Percentiles rank a stretch among this genome's conserved stretches.
phyloP scores from a whole-genome alignment of 2,113 vertebrate genomes.

The Corythoichthys intestinalis region DNA sequence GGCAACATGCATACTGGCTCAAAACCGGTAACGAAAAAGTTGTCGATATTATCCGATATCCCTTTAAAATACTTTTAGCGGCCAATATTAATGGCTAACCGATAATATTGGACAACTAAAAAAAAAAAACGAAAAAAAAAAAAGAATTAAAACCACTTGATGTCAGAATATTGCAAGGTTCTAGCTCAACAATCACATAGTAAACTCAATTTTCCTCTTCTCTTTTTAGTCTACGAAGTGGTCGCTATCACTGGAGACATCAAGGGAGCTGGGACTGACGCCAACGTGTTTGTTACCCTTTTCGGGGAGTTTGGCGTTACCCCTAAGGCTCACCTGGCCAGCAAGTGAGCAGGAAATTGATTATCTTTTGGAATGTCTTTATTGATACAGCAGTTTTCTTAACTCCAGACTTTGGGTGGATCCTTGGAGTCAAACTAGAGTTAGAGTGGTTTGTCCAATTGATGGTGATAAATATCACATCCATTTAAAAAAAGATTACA shows the following conservation, averaged over 20 bases:
- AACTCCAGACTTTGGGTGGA: not conserved
- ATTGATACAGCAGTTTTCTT: not conserved
- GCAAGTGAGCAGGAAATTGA: constrained; percentile 83
- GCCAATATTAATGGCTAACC: too few relatives aligned
- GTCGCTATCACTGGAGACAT: constrained; percentile 90
- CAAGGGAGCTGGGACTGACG: constrained; percentile 89
- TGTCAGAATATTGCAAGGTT: too few relatives aligned
- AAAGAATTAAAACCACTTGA: too few relatives aligned
- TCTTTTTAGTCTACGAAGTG: constrained; percentile 87
- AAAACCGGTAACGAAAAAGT: too few relatives aligned
- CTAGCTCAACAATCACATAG: too few relatives aligned
- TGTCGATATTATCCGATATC: too few relatives aligned
- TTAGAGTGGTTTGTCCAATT: not conserved
- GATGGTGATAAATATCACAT: too few relatives aligned
- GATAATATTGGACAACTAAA: too few relatives aligned
- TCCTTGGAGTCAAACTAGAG: not conserved
- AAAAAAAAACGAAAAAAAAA: too few relatives aligned
- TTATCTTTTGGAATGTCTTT: not conserved
- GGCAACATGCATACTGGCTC: too few relatives aligned
- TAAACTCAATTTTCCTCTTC: constrained; percentile 20
- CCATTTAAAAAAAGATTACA: too few relatives aligned
- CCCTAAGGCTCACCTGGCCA: constrained; percentile 93
- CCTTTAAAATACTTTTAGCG: too few relatives aligned
- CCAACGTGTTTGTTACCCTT: constrained; percentile 93
- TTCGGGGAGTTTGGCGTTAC: constrained; percentile 92